Conservation (phyloP, 2,113 vertebrate species). For the Pseudorhombus dupliciocellatus region DNA sequence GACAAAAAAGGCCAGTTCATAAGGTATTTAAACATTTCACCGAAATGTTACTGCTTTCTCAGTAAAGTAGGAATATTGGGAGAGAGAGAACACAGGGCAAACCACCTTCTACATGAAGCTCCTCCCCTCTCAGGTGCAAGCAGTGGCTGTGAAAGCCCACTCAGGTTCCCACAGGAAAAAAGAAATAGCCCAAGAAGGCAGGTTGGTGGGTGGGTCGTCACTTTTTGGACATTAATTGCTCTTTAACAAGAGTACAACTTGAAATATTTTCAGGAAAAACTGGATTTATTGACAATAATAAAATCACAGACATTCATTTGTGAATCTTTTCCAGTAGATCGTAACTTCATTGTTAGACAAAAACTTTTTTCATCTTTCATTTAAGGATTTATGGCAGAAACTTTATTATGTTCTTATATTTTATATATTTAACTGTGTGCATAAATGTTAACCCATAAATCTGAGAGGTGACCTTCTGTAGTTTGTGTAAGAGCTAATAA, state of each 20-base stretch:
- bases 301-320: not conserved
- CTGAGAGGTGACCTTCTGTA: not conserved
- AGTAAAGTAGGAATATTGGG: no score
- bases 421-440: conserved; percentile 2
- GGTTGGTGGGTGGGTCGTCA: no score
- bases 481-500: not conserved
- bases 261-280: not conserved
- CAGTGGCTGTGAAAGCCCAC: no score
- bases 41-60: no score
- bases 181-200: no score
- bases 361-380: not conserved
- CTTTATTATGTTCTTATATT: not conserved
- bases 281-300: not conserved
- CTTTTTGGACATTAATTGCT: not conserved
- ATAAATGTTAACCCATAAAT: not conserved
- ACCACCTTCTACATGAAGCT: no score
- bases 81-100: no score
- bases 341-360: not conserved
- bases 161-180: no score
- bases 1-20: no score
- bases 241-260: not conserved
- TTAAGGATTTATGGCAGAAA: not conserved
- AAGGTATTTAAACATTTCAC: no score
- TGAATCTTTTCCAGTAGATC: not conserved
- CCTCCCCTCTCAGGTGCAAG: no score